A percentile compares a stretch with the other conserved stretches of the same genome.
phyloP scores from a whole-genome alignment of 2,888 invertebrate genomes.

The Apomyelois bistriatella region DNA sequence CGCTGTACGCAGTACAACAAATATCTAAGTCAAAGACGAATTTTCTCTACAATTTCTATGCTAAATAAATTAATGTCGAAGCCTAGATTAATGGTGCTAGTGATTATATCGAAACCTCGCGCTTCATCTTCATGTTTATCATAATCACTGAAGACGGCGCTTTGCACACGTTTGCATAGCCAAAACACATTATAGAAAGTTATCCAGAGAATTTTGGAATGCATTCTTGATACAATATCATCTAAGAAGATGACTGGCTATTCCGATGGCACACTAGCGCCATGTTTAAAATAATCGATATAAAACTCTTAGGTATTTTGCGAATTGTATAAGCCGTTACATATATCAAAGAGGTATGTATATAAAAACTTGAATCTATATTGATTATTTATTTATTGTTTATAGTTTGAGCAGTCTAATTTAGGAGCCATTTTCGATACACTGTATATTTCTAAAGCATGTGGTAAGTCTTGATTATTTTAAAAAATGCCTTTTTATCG shows the following conservation, averaged over 20 bases:
- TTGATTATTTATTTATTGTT: slow-evolving; percentile 18
- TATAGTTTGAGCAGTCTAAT: slow-evolving; percentile 38
- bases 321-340: slow-evolving; percentile 21
- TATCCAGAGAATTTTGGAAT: slow-evolving; percentile 50
- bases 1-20: slow-evolving; percentile 45
- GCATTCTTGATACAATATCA: slow-evolving; percentile 53
- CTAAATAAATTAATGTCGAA: slow-evolving; percentile 55
- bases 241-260: slow-evolving; percentile 25
- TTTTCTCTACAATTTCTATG: slow-evolving; percentile 44
- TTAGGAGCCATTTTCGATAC: slow-evolving; percentile 36
- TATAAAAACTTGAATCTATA: slow-evolving; percentile 23
- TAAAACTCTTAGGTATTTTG: slow-evolving; percentile 19
- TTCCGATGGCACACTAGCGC: slow-evolving; percentile 31
- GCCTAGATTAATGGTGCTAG: slow-evolving; percentile 33
- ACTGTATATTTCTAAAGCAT: slow-evolving; percentile 29
- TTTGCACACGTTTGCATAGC: slow-evolving; percentile 20
- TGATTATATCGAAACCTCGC: slow-evolving; percentile 22
- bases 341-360: slow-evolving; percentile 11
- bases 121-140: background rate
- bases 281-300: slow-evolving; percentile 22
- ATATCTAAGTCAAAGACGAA: slow-evolving; percentile 24
- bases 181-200: slow-evolving; percentile 16
- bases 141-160: background rate
- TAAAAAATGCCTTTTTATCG: background rate
- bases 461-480: slow-evolving; percentile 22